A percentile compares a stretch with the other conserved stretches of the same genome.
Conservation (phyloP, 2,888 invertebrate species). For the Apotomis betuletana region DNA sequence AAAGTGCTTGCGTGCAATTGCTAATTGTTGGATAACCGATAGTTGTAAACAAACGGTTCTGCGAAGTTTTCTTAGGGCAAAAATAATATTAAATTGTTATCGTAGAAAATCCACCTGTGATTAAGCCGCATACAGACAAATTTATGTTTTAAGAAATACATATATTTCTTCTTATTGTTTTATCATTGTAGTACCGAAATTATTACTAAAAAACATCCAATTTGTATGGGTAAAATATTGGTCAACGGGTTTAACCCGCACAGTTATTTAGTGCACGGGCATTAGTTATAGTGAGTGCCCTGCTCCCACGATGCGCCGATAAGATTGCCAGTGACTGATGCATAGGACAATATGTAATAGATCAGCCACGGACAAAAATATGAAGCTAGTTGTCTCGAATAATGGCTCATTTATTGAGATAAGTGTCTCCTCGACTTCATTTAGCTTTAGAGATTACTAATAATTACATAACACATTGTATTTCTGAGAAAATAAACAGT, state of each 20-base stretch:
- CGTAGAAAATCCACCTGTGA: no score
- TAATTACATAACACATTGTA: slow-evolving; percentile 40
- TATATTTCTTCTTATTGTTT: no score
- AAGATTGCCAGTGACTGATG: slow-evolving; percentile 79
- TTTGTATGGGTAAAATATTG: no score
- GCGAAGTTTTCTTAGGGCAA: no score
- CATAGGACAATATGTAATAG: slow-evolving; percentile 79
- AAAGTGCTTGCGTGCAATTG: no score
- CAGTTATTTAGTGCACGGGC: slow-evolving; percentile 41
- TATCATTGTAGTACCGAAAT: no score
- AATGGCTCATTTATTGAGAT: slow-evolving; percentile 79
- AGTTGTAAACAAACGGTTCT: no score
- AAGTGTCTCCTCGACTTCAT: slow-evolving; percentile 68
- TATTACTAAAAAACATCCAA: no score
- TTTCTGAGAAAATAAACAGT: slow-evolving; percentile 34
- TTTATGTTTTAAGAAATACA: no score
- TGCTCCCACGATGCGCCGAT: slow-evolving; percentile 78
- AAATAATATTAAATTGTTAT: no score
- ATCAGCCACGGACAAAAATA: slow-evolving; percentile 68
- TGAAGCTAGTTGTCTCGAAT: slow-evolving; percentile 62
- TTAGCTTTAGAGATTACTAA: slow-evolving; percentile 43
- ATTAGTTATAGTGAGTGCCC: slow-evolving; percentile 52
- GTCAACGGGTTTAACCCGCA: slow-evolving; percentile 12
- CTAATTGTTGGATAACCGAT: no score
- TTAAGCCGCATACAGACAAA: no score